These are phyloP conservation scores for Limonius californicus DNA, from an alignment of 1,140 invertebrate genomes.

Conservation along the genomic window DNA sequence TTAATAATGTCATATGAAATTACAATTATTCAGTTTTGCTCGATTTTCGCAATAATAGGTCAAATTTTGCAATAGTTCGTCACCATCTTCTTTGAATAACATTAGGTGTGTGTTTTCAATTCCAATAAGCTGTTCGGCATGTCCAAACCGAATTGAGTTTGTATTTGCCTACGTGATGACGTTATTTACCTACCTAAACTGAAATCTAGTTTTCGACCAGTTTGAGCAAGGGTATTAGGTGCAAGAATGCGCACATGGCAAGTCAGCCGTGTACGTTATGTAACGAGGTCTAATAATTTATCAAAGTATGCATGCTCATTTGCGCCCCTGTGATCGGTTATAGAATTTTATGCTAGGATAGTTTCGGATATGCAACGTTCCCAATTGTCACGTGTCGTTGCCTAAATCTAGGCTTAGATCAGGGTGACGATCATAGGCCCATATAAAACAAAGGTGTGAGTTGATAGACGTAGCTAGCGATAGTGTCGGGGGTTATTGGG, in stretches of 20 bases:
- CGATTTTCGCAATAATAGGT: too few species aligned
- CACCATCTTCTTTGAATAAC: too few species aligned
- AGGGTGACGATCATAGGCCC: neutral
- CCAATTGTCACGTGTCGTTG: neutral
- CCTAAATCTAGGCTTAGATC: neutral
- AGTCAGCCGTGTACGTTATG: neutral
- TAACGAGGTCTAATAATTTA: conserved; percentile 1
- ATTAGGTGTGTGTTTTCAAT: neutral
- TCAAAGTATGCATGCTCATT: conserved; percentile 1
- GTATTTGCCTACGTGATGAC: neutral
- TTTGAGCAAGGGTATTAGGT: conserved; percentile 1
- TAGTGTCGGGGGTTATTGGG: too few species aligned
- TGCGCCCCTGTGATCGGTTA: conserved; percentile 1
- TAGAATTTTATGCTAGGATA: conserved; percentile 1
- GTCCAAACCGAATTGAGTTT: neutral
- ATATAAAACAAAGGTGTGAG: too few species aligned
- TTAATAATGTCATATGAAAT: too few species aligned
- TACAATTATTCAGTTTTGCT: too few species aligned
- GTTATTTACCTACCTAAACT: neutral
- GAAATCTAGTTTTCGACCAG: neutral
- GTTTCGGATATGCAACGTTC: neutral
- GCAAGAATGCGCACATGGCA: neutral
- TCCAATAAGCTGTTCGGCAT: neutral
- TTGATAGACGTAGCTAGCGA: too few species aligned
- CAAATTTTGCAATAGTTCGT: too few species aligned